Evolutionary conservation across 2,888 invertebrate genomes (phyloP).

Genomic region (Prenolepis imparis): DNA sequence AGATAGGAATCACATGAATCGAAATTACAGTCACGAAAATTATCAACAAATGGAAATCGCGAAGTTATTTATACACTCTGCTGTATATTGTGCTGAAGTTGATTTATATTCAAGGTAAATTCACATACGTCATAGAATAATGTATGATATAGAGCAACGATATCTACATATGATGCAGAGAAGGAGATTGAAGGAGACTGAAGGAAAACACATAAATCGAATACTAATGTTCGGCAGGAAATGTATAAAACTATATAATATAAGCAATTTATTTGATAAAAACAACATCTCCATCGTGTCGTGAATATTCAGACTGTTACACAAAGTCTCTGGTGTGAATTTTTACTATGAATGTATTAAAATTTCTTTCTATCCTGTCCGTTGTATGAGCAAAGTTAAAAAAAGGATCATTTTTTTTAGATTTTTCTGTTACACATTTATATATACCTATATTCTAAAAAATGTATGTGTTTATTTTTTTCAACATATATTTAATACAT

Average conservation of each 20-base stretch:
- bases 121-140: slow-evolving; percentile 12
- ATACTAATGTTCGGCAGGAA: slow-evolving; percentile 18
- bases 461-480: background rate
- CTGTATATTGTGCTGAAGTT: background rate
- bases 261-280: slow-evolving; percentile 41
- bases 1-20: slow-evolving; percentile 3
- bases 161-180: slow-evolving; percentile 7
- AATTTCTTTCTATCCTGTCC: background rate
- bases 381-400: background rate
- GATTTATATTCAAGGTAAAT: slow-evolving; percentile 19
- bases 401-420: background rate
- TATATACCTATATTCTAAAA: background rate
- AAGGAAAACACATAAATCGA: slow-evolving; percentile 18
- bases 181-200: background rate
- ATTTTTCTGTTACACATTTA: background rate
- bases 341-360: slow-evolving; percentile 28
- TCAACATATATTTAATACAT: background rate
- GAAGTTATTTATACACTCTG: slow-evolving; percentile 5
- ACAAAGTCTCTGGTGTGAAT: slow-evolving; percentile 26
- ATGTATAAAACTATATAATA: slow-evolving; percentile 26
- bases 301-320: slow-evolving; percentile 31
- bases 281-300: background rate
- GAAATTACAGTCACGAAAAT: slow-evolving; percentile 24
- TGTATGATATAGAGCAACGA: background rate
- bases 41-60: slow-evolving; percentile 4